A percentile compares a stretch with the other conserved stretches of the same genome.
These are phyloP conservation scores for Ophioninae sp. DNA, from an alignment of 2,888 invertebrate genomes.

Conservation along the genomic window DNA sequence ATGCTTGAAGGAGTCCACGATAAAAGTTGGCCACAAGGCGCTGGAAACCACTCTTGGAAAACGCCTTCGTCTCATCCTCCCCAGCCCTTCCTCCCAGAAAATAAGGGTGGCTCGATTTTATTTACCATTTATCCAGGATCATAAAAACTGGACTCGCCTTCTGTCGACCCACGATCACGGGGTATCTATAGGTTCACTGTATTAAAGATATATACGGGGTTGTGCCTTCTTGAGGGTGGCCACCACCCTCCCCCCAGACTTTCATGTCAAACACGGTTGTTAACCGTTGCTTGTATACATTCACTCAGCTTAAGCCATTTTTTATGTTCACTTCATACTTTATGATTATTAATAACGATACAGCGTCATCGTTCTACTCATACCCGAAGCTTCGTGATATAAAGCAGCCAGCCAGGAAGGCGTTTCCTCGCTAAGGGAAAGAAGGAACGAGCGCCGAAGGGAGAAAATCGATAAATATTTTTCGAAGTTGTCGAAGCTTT, in stretches of 20 bases:
- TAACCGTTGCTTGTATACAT: constrained; percentile 18
- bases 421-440: neutral
- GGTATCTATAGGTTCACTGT: constrained; percentile 5
- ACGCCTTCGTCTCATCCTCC: constrained; percentile 12
- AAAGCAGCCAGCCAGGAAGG: neutral
- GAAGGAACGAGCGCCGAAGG: neutral
- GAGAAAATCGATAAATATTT: constrained; percentile 33
- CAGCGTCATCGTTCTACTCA: neutral
- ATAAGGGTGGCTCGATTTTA: constrained; percentile 58
- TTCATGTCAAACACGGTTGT: constrained; percentile 25
- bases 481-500: constrained; percentile 38
- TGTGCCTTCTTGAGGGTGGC: constrained; percentile 15
- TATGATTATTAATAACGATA: constrained; percentile 12
- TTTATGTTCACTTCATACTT: constrained; percentile 16
- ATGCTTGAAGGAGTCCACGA: constrained; percentile 38
- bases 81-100: constrained; percentile 12
- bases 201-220: neutral
- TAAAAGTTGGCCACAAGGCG: constrained; percentile 29
- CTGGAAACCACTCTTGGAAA: constrained; percentile 16
- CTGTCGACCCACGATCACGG: constrained; percentile 31
- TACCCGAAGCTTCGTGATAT: constrained; percentile 3
- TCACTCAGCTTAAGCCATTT: neutral
- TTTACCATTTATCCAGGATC: constrained; percentile 51
- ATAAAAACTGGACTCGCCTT: constrained; percentile 44
- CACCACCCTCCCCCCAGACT: neutral